Evolutionary conservation across 1,140 invertebrate species (phyloP).

Genomic region (Lepidurus couesii): DNA sequence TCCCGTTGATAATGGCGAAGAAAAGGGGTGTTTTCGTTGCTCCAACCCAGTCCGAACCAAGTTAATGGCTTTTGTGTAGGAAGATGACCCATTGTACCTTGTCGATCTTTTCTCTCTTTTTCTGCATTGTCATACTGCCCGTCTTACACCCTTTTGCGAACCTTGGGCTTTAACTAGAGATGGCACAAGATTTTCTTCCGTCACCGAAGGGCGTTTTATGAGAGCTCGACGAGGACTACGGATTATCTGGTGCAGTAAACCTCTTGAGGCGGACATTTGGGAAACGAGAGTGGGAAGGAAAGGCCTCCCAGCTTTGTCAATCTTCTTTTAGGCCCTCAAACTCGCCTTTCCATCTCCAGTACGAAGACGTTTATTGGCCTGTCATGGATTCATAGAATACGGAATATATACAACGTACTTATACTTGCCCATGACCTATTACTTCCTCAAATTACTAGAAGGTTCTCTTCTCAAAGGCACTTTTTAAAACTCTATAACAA

Average conservation of each 20-base stretch:
- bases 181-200: neutral
- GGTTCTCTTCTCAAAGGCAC: too few relatives aligned
- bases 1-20: neutral
- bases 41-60: neutral
- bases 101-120: neutral
- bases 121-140: neutral
- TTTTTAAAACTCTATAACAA: too few relatives aligned
- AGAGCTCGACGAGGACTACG: neutral
- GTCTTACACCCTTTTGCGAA: neutral
- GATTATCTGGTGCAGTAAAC: neutral
- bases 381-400: too few relatives aligned
- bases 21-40: neutral
- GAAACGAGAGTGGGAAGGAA: neutral
- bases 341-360: too few relatives aligned
- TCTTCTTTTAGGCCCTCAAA: neutral
- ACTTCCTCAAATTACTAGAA: too few relatives aligned
- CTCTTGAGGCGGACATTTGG: neutral
- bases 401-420: too few relatives aligned
- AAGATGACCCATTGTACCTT: neutral
- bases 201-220: neutral
- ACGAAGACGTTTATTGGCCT: too few relatives aligned
- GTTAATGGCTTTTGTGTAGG: slow-evolving; percentile 13
- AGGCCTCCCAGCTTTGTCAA: neutral
- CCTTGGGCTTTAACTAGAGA: neutral
- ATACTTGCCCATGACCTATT: too few relatives aligned